Percentiles rank a stretch among this genome's conserved stretches.
Evolutionary conservation across 1,140 invertebrate genomes (phyloP).

Genomic region (Papilio dardanus): DNA sequence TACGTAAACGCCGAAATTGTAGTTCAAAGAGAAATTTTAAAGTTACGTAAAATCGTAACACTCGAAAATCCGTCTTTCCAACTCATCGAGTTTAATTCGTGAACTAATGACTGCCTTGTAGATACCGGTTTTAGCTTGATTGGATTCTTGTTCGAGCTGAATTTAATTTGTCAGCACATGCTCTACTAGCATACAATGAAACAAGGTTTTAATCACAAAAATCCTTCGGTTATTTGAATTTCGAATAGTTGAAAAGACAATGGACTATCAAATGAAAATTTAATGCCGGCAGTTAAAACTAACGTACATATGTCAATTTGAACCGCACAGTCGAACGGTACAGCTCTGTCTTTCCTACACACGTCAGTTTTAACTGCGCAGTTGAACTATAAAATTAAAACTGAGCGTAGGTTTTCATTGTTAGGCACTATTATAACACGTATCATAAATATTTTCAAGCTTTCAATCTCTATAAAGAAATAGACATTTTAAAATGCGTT

Average conservation of each 20-base stretch:
- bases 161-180: conserved; percentile 22
- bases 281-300: too few relatives aligned
- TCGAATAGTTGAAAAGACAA: background rate
- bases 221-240: background rate
- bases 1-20: background rate
- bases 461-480: too few relatives aligned
- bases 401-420: too few relatives aligned
- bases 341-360: too few relatives aligned
- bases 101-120: conserved; percentile 27
- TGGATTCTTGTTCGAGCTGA: conserved; percentile 31
- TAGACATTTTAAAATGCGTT: too few relatives aligned
- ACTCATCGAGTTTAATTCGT: conserved; percentile 27
- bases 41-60: conserved; percentile 8
- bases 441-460: too few relatives aligned
- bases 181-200: conserved; percentile 13
- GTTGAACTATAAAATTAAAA: too few relatives aligned
- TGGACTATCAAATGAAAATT: background rate
- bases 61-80: conserved; percentile 13
- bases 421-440: too few relatives aligned
- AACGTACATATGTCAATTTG: too few relatives aligned
- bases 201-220: background rate
- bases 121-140: conserved; percentile 25
- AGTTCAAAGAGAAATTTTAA: background rate
- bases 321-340: too few relatives aligned
- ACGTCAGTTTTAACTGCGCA: too few relatives aligned